Percentiles rank a stretch among this genome's conserved stretches.
These are phyloP conservation scores for Suricata suricatta DNA, from an alignment of 2,113 vertebrate genomes.

Conservation along the genomic window DNA sequence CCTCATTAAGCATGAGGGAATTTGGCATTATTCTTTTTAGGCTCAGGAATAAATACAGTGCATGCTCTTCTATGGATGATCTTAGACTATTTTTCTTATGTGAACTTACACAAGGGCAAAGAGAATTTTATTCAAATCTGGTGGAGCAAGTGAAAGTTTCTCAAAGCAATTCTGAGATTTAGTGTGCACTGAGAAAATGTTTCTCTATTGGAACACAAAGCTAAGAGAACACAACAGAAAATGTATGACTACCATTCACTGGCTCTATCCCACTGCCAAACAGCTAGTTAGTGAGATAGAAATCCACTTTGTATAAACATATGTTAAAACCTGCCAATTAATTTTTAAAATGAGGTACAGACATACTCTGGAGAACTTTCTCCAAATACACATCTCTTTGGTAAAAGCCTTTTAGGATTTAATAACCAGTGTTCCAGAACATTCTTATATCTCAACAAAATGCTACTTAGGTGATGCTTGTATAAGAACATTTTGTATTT, in stretches of 20 bases:
- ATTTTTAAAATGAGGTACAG: conserved; percentile 38
- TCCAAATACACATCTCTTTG: not conserved
- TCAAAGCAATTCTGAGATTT: not conserved
- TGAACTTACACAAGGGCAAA: not conserved
- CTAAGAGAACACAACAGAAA: not conserved
- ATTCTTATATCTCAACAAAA: not conserved
- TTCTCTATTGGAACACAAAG: not conserved
- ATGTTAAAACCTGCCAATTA: not conserved
- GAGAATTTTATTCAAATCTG: not conserved
- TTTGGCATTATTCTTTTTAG: not conserved
- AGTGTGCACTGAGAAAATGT: not conserved
- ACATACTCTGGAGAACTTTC: not conserved
- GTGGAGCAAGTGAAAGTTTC: not conserved
- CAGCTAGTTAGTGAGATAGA: not conserved
- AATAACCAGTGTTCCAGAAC: not conserved
- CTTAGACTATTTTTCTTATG: not conserved
- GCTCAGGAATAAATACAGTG: not conserved
- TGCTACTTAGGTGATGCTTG: not conserved
- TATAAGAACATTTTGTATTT: not conserved
- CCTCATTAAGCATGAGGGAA: not conserved
- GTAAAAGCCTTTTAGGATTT: not conserved
- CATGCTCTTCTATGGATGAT: not conserved
- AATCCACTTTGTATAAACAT: not conserved
- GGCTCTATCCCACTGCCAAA: not conserved
- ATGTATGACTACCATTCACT: not conserved